A percentile compares a stretch with the other conserved stretches of the same genome.
Conservation (phyloP, 2,888 invertebrate genomes). For the Patella caerulea region DNA sequence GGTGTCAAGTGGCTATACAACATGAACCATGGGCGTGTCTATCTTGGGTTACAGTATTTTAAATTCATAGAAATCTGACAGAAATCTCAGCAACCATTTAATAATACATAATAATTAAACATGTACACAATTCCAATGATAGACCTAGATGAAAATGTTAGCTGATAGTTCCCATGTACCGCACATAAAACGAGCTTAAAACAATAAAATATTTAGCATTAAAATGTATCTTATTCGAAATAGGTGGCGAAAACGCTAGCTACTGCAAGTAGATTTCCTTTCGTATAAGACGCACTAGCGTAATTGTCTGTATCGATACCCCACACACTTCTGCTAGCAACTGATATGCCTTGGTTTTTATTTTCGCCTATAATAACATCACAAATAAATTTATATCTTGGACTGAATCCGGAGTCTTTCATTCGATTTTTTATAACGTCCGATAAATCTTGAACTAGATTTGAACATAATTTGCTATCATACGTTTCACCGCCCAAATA, state of each 20-base stretch:
- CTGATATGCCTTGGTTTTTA: conserved; percentile 54
- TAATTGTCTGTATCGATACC: conserved; percentile 62
- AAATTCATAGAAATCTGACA: no score
- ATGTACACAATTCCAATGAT: no score
- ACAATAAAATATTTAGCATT: no score
- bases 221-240: conserved; percentile 49
- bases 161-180: no score
- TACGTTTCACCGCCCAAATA: conserved; percentile 63
- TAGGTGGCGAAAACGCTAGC: conserved; percentile 63
- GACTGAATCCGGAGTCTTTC: conserved; percentile 57
- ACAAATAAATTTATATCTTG: conserved; percentile 62
- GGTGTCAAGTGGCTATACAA: no score
- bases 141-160: no score
- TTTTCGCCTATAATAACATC: conserved; percentile 63
- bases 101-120: no score
- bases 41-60: no score
- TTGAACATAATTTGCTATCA: conserved; percentile 55
- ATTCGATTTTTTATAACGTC: conserved; percentile 62
- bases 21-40: no score
- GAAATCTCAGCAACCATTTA: no score
- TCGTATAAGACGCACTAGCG: conserved; percentile 55
- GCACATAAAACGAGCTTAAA: no score
- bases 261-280: conserved; percentile 59
- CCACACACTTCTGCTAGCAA: conserved; percentile 62
- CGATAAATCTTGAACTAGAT: conserved; percentile 56